Base-by-base conservation (phyloP, 35 echinoderm and acorn worm species). In the Apostichopus japonicus region DNA sequence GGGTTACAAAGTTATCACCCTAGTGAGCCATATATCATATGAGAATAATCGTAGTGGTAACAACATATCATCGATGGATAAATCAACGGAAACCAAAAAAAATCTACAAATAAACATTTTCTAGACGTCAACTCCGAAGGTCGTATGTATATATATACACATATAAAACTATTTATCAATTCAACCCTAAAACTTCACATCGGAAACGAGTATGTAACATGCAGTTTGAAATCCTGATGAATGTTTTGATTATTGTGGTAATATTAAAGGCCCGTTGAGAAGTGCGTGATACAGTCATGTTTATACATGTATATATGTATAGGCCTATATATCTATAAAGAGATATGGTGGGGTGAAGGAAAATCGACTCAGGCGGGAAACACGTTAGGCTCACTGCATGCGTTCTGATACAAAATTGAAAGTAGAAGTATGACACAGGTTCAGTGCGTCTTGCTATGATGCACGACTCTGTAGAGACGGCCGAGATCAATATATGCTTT, bases 1-100 rank as follows among this genome's bases (percentile, higher is more conserved):
- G n/a, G 71, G 71, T 75, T 75, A 75, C 22, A 75, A 75, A 75
- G 71, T 75, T 75, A 75, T 75, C 71, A 75, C 71, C 71, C 71
- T 75, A 75, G 71, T 19, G 71, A 1, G 71, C 71, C 71, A 75
- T 75, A 75, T 75, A 75, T 75, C 71, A 75, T n/a, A 75, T 75
- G 71, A 75, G n/a, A 19, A 75, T 75, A 75, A 75, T 75, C 16
- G 71, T 23, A 44, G 17, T n/a, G 71, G 71, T 75, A 75, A 75
- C 71, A 75, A 21, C 71, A 75, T 19, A 75, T 75, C 71, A 75
- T 75, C 71, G 71, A 6, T 75, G 71, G 71, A 75, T 75, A 75
- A 75, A 75, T 75, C 71, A 75, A 75, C 17, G 21, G n/a, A 75
- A 75, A 24, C 23, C 5, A 44, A 75, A 75, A 75, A 75, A 61